Base-by-base conservation (phyloP, 2,888 invertebrate genomes). In the Drosophila kanekoi region DNA sequence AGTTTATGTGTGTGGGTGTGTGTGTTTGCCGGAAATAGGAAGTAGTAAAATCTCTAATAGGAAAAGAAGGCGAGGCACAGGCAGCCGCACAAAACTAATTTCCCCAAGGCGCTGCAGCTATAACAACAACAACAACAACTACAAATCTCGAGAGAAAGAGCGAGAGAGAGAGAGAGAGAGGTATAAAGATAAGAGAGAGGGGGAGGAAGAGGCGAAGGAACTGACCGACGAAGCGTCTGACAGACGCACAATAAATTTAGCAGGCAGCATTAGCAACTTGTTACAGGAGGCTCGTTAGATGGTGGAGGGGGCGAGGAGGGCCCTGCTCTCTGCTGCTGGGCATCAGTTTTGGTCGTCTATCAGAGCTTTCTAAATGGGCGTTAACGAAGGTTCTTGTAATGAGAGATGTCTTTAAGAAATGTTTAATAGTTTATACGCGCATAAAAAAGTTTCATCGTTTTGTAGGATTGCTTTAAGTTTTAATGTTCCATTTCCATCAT, bases 21-120 rank as follows among this genome's bases (percentile, higher is more conserved):
- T 74, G 67, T 74, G 52, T 54, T 43, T 45, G 54, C 23, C 64
- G 72, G 76, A 72, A 79, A 73, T 67, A 89, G 87, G 89, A 84
- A 88, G 83, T 89, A 84, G 89, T 84, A 89, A 89, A 89, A 84
- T 89, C 79, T 78, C 65, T 81, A 89, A 83, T 89, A 87, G 87
- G 85, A 89, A 89, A 88, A 76, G 87, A 84, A 79, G 87, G 72
- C 77, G 63, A 81, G 70, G 72, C 68, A 59, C 64, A 58, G 65
- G 64, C 66, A 73, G 59, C 73, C 72, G 41, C 88, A 88, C 83
- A 89, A 85, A 89, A 89, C 88, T 87, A 89, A 89, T 86, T 86
- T 86, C 85, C 89, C 85, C 89, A 86, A 85, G 89, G 85, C 83
- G 83, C 81, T 81, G 87, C 77, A 67, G 81, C 75, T 69, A 69